phyloP scores from a whole-genome alignment of 2,113 vertebrate genomes.

The Brachionichthys hirsutus region DNA sequence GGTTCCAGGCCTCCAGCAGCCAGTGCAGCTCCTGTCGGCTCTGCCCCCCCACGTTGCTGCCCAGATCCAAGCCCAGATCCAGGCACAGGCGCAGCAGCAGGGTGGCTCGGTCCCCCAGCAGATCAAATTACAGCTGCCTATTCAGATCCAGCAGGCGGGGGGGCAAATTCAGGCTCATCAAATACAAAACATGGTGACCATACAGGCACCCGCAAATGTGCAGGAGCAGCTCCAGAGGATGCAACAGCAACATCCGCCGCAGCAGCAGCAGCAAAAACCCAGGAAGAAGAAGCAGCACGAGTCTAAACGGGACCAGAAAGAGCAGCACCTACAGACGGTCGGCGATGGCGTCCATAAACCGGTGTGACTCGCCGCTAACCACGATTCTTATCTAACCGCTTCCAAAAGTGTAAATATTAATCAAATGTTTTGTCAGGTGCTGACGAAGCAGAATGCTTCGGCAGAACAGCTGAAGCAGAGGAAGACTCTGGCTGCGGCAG shows the following conservation, averaged over 20 bases:
- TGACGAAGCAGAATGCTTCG: slow-evolving; percentile 89
- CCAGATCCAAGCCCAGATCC: slow-evolving; percentile 84
- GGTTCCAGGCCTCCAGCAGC: slow-evolving; percentile 89
- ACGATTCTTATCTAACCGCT: neutral
- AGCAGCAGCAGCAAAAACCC: slow-evolving; percentile 76
- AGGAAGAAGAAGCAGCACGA: slow-evolving; percentile 78
- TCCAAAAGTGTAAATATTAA: neutral
- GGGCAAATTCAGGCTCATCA: slow-evolving; percentile 84
- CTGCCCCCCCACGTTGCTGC: slow-evolving; percentile 69
- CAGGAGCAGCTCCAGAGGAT: slow-evolving; percentile 93
- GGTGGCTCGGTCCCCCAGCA: slow-evolving; percentile 86
- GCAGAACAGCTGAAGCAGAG: slow-evolving; percentile 95
- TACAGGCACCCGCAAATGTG: slow-evolving; percentile 87
- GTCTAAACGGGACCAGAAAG: slow-evolving; percentile 87
- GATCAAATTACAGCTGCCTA: slow-evolving; percentile 87
- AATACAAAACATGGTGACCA: slow-evolving; percentile 91
- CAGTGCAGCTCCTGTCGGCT: slow-evolving; percentile 84
- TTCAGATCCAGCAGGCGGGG: slow-evolving; percentile 84
- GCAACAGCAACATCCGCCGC: slow-evolving; percentile 87
- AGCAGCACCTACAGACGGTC: slow-evolving; percentile 83
- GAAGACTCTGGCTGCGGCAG: slow-evolving; percentile 89
- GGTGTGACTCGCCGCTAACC: slow-evolving; percentile 70
- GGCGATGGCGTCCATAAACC: slow-evolving; percentile 92
- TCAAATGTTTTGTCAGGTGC: slow-evolving; percentile 69
- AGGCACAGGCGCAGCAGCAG: slow-evolving; percentile 82